Conservation (phyloP, 2,113 vertebrate genomes). For the Erpornis zantholeuca region DNA sequence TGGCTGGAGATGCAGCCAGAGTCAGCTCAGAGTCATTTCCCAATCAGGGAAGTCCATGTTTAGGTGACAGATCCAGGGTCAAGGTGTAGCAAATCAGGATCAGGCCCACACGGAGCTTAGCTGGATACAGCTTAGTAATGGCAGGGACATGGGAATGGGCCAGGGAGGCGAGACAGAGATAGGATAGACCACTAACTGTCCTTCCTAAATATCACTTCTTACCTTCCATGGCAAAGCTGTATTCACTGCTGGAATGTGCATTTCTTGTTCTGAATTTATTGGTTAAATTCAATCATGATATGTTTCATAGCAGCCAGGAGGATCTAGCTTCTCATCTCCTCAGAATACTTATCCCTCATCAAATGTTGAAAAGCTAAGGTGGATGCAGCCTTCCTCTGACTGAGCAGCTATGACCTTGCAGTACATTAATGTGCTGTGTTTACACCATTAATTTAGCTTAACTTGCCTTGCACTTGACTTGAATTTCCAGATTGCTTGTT, state of each 20-base stretch:
- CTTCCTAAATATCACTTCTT: neutral
- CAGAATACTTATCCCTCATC: neutral
- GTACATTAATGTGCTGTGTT: neutral
- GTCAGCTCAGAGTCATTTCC: neutral
- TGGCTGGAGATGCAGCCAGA: neutral
- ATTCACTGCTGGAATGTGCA: neutral
- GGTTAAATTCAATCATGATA: neutral
- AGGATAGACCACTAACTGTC: neutral
- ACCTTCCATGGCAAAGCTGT: neutral
- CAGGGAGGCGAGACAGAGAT: neutral
- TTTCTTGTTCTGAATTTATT: neutral
- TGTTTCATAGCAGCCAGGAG: neutral
- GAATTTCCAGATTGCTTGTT: neutral
- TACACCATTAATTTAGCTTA: slow-evolving; percentile 3
- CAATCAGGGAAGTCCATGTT: neutral
- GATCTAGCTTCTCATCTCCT: neutral
- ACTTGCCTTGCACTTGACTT: neutral
- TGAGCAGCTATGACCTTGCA: neutral
- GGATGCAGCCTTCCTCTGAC: neutral
- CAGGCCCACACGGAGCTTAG: too few species aligned
- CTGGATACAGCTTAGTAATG: neutral
- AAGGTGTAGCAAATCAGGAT: neutral
- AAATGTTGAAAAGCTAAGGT: neutral
- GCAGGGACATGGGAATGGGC: neutral
- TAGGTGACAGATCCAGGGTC: neutral